These are phyloP conservation scores for Dolichallabes microphthalmus DNA, from an alignment of 2,113 vertebrate species.

Conservation along the genomic window DNA sequence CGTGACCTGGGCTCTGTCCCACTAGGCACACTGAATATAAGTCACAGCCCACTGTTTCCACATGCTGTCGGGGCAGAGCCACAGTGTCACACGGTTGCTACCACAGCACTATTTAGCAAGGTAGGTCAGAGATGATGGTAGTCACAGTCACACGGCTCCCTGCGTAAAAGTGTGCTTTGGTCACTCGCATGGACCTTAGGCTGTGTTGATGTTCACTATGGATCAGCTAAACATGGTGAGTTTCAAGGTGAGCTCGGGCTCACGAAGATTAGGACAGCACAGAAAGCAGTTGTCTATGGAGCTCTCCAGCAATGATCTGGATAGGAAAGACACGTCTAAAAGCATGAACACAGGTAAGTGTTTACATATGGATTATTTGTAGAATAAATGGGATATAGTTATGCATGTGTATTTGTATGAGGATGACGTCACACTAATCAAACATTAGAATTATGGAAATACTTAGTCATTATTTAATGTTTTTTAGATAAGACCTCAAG, in stretches of 20 bases:
- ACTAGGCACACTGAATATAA: background rate
- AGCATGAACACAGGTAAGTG: constrained; percentile 35
- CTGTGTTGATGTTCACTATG: constrained; percentile 45
- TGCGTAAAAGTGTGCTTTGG: background rate
- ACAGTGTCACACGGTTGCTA: background rate
- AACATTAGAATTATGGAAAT: background rate
- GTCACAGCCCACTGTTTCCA: background rate
- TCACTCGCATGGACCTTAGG: background rate
- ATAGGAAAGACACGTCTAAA: constrained; percentile 12
- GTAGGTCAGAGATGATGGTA: constrained; percentile 2
- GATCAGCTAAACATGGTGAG: constrained; percentile 27
- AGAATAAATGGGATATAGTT: background rate
- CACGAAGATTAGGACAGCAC: background rate
- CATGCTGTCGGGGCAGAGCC: background rate
- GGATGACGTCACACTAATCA: background rate
- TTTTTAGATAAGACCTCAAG: constrained; percentile 39
- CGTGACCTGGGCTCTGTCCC: constrained; percentile 40
- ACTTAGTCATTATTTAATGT: background rate
- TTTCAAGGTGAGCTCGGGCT: constrained; percentile 30
- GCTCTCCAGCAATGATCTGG: constrained; percentile 28
- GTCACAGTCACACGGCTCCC: constrained; percentile 13
- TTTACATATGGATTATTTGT: background rate
- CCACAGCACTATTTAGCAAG: background rate
- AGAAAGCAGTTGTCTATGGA: constrained; percentile 40
- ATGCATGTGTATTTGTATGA: background rate